Base-by-base conservation (phyloP, 2,797 vertebrate species). In the Leptoclinus maculatus region DNA sequence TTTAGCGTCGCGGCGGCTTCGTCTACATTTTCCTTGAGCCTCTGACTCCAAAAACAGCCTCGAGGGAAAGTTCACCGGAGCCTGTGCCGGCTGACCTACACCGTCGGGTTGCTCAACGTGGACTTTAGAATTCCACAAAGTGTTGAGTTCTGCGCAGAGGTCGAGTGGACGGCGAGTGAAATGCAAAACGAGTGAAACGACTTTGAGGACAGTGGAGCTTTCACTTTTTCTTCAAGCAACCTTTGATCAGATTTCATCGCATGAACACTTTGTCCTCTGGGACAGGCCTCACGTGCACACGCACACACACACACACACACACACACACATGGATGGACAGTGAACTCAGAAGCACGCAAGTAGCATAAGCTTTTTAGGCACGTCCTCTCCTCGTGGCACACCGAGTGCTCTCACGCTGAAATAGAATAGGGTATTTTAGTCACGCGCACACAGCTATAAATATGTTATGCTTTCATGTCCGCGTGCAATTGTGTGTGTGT, bases 221-320 rank as follows among this genome's bases (percentile, higher is more conserved):
- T 79, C 25, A 1, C 34, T 78, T 83, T 39, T 79, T 21, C 34
- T 23, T n/a, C 53, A 10, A 51, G 25, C 23, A 25, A 58, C 67
- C 76, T 87, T 47, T 62, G 68, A 67, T 78, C 63, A 1, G 27
- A 43, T 83, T 92, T 79, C 57, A 73, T 80, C 78, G 71, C 27
- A n/a, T 1, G 43, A 68, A 60, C 66, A 66, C 57, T 39, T 57
- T 63, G 75, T 63, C 77, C 80, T 81, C 70, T 51, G 51, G 36
- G 57, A 16, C 39, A 49, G 21, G 66, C 39, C 54, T 62, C 43
- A 19, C 16, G n/a, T 19, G 14, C 38, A 38, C 25, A 45, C 43
- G 7, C 43, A 17, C 43, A 7, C 56, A 41, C 43, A 38, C 53
- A 19, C 60, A 64, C 27, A 41, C 57, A 47, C 60, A 68, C 39